A percentile compares a stretch with the other conserved stretches of the same genome.
Conservation (phyloP, 1,140 invertebrate species). For the Pseudomyrmex dendroicus region DNA sequence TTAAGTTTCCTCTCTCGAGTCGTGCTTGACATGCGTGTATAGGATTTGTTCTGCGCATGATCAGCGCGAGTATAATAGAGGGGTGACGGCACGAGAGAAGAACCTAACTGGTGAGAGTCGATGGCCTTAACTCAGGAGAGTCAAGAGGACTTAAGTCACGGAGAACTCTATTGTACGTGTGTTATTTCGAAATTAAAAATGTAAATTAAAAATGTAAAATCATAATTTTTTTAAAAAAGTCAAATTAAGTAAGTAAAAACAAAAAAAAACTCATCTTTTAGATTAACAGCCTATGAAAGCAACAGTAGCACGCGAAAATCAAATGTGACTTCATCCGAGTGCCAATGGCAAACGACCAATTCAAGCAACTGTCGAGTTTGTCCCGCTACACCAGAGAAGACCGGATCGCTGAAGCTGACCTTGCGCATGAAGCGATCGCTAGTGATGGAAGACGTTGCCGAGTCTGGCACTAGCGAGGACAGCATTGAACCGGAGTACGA, state of each 20-base stretch:
- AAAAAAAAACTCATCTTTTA: conserved; percentile 26
- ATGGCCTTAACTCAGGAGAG: too few relatives aligned
- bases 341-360: conserved; percentile 77
- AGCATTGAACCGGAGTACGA: conserved; percentile 92
- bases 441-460: conserved; percentile 93
- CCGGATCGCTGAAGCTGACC: conserved; percentile 91
- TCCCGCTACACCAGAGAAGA: conserved; percentile 86
- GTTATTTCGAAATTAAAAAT: too few relatives aligned
- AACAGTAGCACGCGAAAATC: conserved; percentile 69
- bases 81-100: too few relatives aligned
- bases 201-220: too few relatives aligned
- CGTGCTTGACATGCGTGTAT: too few relatives aligned
- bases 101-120: too few relatives aligned
- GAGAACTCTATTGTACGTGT: too few relatives aligned
- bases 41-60: too few relatives aligned
- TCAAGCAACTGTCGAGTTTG: conserved; percentile 73
- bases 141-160: too few relatives aligned
- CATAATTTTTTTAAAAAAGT: not conserved
- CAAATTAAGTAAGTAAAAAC: not conserved
- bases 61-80: too few relatives aligned
- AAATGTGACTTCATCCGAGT: conserved; percentile 49
- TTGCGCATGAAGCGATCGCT: conserved; percentile 94
- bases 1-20: too few relatives aligned
- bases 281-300: conserved; percentile 70
- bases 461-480: conserved; percentile 90